Conservation (phyloP, 2,797 vertebrate genomes). For the Synanceia verrucosa region DNA sequence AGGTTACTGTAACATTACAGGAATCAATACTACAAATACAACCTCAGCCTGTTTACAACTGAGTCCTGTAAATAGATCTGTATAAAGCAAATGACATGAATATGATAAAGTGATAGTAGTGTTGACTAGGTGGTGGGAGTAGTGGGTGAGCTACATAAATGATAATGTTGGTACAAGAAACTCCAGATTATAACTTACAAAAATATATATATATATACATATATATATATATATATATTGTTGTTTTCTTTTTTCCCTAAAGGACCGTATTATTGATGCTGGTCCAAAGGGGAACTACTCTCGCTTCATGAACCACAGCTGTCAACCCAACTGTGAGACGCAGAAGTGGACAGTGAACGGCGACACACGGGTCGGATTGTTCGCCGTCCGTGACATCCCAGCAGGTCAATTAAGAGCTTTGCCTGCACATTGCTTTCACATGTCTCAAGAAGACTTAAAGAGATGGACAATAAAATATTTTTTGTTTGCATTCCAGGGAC, state of each 20-base stretch:
- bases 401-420: slow-evolving; percentile 79
- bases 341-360: slow-evolving; percentile 99
- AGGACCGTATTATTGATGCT: slow-evolving; percentile 98
- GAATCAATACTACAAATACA: slow-evolving; percentile 77
- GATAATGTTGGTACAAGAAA: background rate
- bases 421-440: rapidly evolving
- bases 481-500: slow-evolving; percentile 81
- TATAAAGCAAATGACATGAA: background rate
- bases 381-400: slow-evolving; percentile 94
- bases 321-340: slow-evolving; percentile 98
- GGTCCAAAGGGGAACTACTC: slow-evolving; percentile 99
- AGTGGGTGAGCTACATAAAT: no score
- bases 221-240: no score
- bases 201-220: no score
- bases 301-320: slow-evolving; percentile 99
- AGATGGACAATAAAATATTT: background rate
- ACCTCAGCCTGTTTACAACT: background rate
- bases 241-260: no score
- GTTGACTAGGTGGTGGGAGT: no score
- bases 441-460: background rate
- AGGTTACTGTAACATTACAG: slow-evolving; percentile 75
- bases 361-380: slow-evolving; percentile 94
- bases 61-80: background rate
- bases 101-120: background rate
- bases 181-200: background rate